Base-by-base conservation (phyloP, 2,888 invertebrate species). In the Cyclophora punctaria region DNA sequence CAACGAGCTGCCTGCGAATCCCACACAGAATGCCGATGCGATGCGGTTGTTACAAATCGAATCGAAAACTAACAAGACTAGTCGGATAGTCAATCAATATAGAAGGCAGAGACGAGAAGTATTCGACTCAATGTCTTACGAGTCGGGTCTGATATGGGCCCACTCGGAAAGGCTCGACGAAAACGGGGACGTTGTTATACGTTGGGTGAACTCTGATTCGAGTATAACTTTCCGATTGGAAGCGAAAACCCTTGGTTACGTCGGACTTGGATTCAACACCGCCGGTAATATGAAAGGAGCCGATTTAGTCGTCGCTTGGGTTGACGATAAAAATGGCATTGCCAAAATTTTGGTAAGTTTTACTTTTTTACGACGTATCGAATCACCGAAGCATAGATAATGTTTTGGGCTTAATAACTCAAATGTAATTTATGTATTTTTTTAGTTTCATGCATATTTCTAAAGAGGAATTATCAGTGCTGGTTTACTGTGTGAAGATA, bases 281-380 rank as follows among this genome's bases (percentile, higher is more conserved):
- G 93, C 92, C 72, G 94, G 95, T 57, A 91, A 92, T 62, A 93
- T 95, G 92, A 90, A 92, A 70, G 95, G 94, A 46, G 92, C 95
- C 53, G 97, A 97, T 90, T 92, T 97, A 84, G 93, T 96, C 63
- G 92, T 97, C 74, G 96, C 95, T 54, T 97, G 97, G 96, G 94
- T 97, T 63, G 94, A 95, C 84, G 93, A 94, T 74, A 80, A 80
- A 69, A 86, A 82, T 69, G 86, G 84, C 64, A 84, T 80, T 83
- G 94, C 94, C 66, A 93, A 94, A 83, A 91, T 95, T 81, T 92
- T 95, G 92, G 95, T 95, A 83, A 93, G 93, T 90, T 69, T 37
- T 5, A 37, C 5, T 37, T 20, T 20, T 20, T 20, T 20, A 20
- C 20, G 20, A 20, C 20, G 20, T 2, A 37, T 37, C 37, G 5